A percentile compares a stretch with the other conserved stretches of the same genome.
Evolutionary conservation across 2,888 invertebrate genomes (phyloP).

Genomic region (Dolomedes plantarius): DNA sequence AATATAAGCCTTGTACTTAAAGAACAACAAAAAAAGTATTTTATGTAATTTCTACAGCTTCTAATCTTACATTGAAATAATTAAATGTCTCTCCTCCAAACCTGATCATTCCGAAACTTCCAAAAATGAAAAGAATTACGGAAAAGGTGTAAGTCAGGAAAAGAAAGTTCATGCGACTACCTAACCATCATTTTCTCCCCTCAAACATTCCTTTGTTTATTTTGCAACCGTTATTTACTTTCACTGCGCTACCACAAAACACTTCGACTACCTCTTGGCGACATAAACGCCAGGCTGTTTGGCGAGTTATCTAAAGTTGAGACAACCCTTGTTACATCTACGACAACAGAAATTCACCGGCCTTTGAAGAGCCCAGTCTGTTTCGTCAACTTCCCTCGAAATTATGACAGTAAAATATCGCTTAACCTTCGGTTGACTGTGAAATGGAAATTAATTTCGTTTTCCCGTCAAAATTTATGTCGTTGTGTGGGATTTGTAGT

Average conservation of each 20-base stretch:
- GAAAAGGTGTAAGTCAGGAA: too few relatives aligned
- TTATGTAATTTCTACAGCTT: too few relatives aligned
- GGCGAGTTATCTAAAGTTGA: neutral
- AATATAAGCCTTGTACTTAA: too few relatives aligned
- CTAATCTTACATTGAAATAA: too few relatives aligned
- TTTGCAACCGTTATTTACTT: neutral
- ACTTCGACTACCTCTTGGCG: conserved; percentile 4
- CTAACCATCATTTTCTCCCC: too few relatives aligned
- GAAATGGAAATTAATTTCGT: conserved; percentile 2
- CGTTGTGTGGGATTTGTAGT: neutral
- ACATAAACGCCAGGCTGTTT: neutral
- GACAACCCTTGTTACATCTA: conserved; percentile 68
- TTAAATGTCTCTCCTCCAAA: too few relatives aligned
- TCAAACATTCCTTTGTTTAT: neutral
- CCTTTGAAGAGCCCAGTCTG: conserved; percentile 34
- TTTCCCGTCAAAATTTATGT: neutral
- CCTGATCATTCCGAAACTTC: too few relatives aligned
- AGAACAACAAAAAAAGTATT: too few relatives aligned
- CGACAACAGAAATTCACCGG: conserved; percentile 65
- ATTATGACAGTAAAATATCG: conserved; percentile 25
- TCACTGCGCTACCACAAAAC: neutral
- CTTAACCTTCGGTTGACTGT: neutral
- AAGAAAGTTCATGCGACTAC: too few relatives aligned
- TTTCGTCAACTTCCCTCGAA: conserved; percentile 33
- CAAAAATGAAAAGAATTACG: too few relatives aligned